phyloP scores from a whole-genome alignment of 2,113 vertebrate genomes.

The Hoplias malabaricus region DNA sequence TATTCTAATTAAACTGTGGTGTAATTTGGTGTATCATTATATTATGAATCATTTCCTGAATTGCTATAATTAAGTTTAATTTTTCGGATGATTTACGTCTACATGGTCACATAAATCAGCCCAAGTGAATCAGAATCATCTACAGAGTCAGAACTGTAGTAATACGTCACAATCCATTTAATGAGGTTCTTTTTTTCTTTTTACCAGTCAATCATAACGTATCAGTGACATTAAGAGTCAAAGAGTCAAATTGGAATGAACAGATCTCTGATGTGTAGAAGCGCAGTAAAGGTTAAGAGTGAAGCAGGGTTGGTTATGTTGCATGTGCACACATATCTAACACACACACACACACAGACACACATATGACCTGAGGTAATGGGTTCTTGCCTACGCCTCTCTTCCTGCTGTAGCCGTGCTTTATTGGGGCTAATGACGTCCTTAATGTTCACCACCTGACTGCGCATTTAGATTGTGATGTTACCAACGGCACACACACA shows the following conservation, averaged over 20 bases:
- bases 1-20: too few relatives aligned
- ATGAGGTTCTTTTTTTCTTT: not conserved
- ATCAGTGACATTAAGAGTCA: conserved; percentile 13
- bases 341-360: conserved; percentile 17
- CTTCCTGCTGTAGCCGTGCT: conserved; percentile 41
- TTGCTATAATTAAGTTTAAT: too few relatives aligned
- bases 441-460: conserved; percentile 81
- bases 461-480: conserved; percentile 80
- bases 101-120: too few relatives aligned
- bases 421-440: conserved; percentile 77
- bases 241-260: conserved; percentile 11
- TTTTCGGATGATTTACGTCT: too few relatives aligned
- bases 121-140: conserved; percentile 7
- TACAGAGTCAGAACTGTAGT: not conserved
- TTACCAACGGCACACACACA: conserved; percentile 38
- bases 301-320: not conserved
- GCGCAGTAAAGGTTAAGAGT: conserved; percentile 19
- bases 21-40: too few relatives aligned
- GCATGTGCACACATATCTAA: conserved; percentile 12
- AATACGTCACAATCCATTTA: conserved; percentile 1
- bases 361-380: conserved; percentile 47
- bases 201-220: conserved; percentile 10
- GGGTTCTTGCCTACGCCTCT: conserved; percentile 37
- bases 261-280: conserved; percentile 14
- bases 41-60: too few relatives aligned